These are phyloP conservation scores for Motacilla alba DNA, from an alignment of 2,113 vertebrate species.

Conservation along the genomic window DNA sequence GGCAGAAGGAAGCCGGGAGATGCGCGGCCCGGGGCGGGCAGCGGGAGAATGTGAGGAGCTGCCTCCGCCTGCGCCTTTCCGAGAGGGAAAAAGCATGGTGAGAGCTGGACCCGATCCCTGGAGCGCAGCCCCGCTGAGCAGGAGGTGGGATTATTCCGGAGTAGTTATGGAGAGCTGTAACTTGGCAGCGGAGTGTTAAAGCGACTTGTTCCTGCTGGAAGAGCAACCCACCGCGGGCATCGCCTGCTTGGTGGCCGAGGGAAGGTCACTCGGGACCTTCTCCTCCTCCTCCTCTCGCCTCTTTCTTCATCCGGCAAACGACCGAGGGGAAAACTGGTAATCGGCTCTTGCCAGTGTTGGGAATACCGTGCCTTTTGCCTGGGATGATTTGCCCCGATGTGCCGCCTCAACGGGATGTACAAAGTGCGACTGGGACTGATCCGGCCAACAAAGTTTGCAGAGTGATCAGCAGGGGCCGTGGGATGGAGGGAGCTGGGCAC, in stretches of 20 bases:
- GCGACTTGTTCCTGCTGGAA: not conserved
- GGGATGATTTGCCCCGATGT: constrained; percentile 1
- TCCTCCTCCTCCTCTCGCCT: not conserved
- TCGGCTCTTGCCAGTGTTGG: not conserved
- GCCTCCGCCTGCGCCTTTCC: not conserved
- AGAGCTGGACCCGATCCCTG: not conserved
- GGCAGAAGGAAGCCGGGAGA: constrained; percentile 39
- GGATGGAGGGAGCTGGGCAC: constrained; percentile 22
- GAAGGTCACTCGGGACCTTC: not conserved
- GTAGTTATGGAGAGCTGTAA: constrained; percentile 1
- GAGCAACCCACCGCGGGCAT: not conserved
- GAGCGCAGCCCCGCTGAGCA: constrained; percentile 2
- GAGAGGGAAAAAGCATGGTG: not conserved
- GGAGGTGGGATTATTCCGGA: constrained; percentile 43
- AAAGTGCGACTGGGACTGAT: constrained; percentile 14
- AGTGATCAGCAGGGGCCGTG: not conserved
- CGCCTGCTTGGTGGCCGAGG: not conserved
- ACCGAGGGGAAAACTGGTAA: not conserved
- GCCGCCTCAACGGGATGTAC: constrained; percentile 50
- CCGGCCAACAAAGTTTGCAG: not conserved
- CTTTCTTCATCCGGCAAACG: not conserved
- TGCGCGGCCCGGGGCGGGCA: constrained; percentile 28
- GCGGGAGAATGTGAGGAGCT: constrained; percentile 12
- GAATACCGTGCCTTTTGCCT: constrained; percentile 62
- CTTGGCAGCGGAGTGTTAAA: not conserved